Percentiles rank a stretch among this genome's conserved stretches.
These are phyloP conservation scores for Amphilophus citrinellus DNA, from an alignment of 2,113 vertebrate genomes.

Conservation along the genomic window DNA sequence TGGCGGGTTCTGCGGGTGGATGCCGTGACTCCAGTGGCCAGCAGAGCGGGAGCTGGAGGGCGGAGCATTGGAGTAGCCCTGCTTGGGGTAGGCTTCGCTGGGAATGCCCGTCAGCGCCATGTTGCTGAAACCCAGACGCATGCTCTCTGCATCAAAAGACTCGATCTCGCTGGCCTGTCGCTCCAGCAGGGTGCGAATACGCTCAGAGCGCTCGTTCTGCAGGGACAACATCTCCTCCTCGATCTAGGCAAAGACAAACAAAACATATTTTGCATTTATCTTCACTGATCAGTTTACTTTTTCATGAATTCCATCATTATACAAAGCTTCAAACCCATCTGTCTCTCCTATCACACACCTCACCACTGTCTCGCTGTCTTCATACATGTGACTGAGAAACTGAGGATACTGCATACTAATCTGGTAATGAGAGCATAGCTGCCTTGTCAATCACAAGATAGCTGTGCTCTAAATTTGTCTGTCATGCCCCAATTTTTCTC, in stretches of 20 bases:
- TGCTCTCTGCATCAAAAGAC: constrained; percentile 90
- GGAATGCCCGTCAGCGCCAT: constrained; percentile 90
- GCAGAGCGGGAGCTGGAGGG: constrained; percentile 83
- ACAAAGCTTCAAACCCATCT: no score
- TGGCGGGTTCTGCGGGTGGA: constrained; percentile 79
- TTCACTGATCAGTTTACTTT: no score
- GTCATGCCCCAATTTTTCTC: no score
- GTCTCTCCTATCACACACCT: no score
- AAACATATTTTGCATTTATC: neutral
- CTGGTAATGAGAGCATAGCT: no score
- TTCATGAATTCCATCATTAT: no score
- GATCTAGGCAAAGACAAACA: constrained; percentile 76
- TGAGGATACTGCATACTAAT: no score
- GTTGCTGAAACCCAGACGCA: constrained; percentile 92
- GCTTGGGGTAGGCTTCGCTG: constrained; percentile 88
- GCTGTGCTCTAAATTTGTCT: no score
- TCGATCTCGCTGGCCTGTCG: constrained; percentile 93
- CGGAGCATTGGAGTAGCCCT: constrained; percentile 84
- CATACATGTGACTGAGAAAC: no score
- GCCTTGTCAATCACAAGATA: no score
- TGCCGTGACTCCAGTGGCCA: constrained; percentile 91
- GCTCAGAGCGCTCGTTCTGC: constrained; percentile 91
- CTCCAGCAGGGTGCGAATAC: constrained; percentile 90
- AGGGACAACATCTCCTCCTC: constrained; percentile 93
- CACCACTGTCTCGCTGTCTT: no score